Evolutionary conservation across 2,888 invertebrate genomes (phyloP), one percentile per base, ranked within the genome.

Genomic region (Dasysyrphus tricinctus): DNA sequence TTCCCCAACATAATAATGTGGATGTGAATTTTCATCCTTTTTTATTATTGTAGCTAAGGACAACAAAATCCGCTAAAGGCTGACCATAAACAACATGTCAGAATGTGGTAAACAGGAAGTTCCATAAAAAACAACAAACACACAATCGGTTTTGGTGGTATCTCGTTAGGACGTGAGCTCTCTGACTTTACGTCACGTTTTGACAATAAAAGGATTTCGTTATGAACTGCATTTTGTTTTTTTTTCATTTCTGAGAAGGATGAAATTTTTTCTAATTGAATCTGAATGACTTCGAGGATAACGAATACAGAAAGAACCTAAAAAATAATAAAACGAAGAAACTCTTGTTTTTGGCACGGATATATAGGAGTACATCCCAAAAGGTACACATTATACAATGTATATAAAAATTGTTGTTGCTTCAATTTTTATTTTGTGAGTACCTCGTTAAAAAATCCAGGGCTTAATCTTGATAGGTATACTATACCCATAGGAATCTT

Each of bases 131-230:
- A 57, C 65, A 70, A 63, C 54, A 67, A n/a, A n/a, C 44, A 47
- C 19, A 29, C 65, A 67, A 49, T 49, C 34, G 44, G 49, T 34
- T 14, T 49, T 12, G 44, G 57, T 44, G 32, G 77, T 73, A 34
- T 47, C 34, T 44, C 44, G 61, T 56, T 24, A 42, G 57, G 34
- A 19, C 24, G 34, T 29, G 72, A 69, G n/a, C n/a, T 54, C 39
- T 69, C 54, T 24, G 54, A 56, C 59, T 61, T 59, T 78, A 78
- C 74, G 77, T 81, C 85, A 85, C 85, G 85, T 85, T 77, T 80
- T 59, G 77, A 70, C 74, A 85, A 70, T 81, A 81, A 85, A 81
- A 77, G 81, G 78, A 77, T 85, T 85, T 85, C 85, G 74, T 80
- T 78, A 70, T 77, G 63, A 70, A 57, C 51, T 76, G 67, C 59